Percentiles rank a stretch among this genome's conserved stretches.
Evolutionary conservation across 2,888 invertebrate species (phyloP).

Genomic region (Pachydiplax longipennis): DNA sequence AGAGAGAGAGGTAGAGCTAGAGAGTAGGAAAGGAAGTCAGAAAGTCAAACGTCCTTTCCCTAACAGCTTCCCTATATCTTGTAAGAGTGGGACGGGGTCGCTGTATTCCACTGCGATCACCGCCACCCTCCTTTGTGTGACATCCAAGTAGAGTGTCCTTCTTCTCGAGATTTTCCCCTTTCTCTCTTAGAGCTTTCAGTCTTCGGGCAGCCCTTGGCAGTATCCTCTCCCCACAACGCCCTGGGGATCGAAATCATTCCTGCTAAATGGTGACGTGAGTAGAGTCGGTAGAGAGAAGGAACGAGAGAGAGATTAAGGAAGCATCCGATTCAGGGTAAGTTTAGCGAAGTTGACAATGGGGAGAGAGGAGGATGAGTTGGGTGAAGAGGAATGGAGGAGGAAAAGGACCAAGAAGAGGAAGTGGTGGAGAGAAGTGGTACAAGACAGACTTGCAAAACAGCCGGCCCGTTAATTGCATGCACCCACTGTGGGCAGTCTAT

Average conservation of each 20-base stretch:
- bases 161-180: neutral
- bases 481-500: too few species aligned
- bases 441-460: too few species aligned
- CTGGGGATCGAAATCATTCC: neutral
- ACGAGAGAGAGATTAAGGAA: too few species aligned
- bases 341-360: too few species aligned
- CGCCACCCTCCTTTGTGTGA: neutral
- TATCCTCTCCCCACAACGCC: neutral
- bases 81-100: neutral
- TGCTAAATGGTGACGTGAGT: neutral
- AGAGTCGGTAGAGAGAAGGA: neutral
- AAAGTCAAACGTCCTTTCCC: neutral
- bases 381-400: too few species aligned
- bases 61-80: neutral
- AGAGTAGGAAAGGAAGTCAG: neutral
- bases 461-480: too few species aligned
- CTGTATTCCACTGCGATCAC: too few species aligned
- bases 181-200: neutral
- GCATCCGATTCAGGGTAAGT: too few species aligned
- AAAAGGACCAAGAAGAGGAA: too few species aligned
- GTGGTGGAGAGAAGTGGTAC: too few species aligned
- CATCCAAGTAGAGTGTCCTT: neutral
- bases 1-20: neutral
- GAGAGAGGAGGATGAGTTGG: too few species aligned
- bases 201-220: neutral